Conservation (phyloP, 2,888 invertebrate genomes). For the Cerastis rubricosa region DNA sequence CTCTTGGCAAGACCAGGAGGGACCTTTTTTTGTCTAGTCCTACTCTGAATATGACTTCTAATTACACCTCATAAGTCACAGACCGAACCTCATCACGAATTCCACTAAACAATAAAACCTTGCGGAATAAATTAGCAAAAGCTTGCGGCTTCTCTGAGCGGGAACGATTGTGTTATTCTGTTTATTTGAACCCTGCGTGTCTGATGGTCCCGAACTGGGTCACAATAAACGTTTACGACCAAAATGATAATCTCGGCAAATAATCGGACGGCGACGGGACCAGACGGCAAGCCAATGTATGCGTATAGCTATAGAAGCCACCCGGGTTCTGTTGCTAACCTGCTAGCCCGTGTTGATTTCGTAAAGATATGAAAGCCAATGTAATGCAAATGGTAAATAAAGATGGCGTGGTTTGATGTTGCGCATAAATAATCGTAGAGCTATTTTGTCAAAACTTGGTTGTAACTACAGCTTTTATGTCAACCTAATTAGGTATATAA, state of each 20-base stretch:
- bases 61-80: conserved; percentile 6
- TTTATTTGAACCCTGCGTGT: conserved; percentile 77
- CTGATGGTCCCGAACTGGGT: conserved; percentile 78
- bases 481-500: neutral
- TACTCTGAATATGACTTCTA: neutral
- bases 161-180: conserved; percentile 61
- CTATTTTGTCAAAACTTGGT: neutral
- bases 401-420: neutral
- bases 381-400: neutral
- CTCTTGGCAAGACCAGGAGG: neutral
- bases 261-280: conserved; percentile 79
- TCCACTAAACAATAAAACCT: conserved; percentile 31
- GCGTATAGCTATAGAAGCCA: conserved; percentile 12
- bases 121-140: conserved; percentile 65
- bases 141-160: conserved; percentile 47
- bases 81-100: conserved; percentile 7
- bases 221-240: conserved; percentile 84
- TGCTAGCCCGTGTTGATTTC: conserved; percentile 43
- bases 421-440: neutral
- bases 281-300: conserved; percentile 52
- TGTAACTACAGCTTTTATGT: neutral
- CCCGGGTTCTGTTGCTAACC: conserved; percentile 39
- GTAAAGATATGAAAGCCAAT: conserved; percentile 8
- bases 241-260: conserved; percentile 82
- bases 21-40: neutral